Evolutionary conservation across 2,888 invertebrate genomes (phyloP), one percentile per base, ranked within the genome.

Genomic region (Ophion costatus): DNA sequence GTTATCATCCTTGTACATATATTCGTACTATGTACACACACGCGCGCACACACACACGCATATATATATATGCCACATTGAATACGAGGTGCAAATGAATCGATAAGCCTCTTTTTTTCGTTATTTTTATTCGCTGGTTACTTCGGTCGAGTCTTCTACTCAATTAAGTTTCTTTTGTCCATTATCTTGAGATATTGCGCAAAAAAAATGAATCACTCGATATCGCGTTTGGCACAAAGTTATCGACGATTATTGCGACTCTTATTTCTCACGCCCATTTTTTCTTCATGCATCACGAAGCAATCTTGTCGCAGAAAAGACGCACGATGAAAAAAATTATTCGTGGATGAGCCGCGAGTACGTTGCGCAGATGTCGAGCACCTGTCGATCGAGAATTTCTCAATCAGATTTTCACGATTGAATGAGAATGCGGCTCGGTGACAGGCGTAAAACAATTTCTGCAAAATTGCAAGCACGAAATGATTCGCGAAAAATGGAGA

Each of bases 11-110:
- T 45, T 20, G 29, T 42, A 56, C 56, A 42, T 63, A 56, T 61
- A 11, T 51, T 24, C 9, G 17, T 63, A 57, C 42, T 51, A 51
- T 51, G 59, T 78, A 14, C 6, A 45, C 22, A 45, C 6, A 56
- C 56, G n/a, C 20, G 29, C 14, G 9, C 38, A 64, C 6, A 14
- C 17, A 56, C 1, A 56, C 9, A n/a, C 2, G 4, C 6, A 73
- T 67, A 76, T 71, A 89, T 89, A 51, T 88, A 88, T 89, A 86
- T 88, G 80, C 84, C 87, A 89, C 89, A 90, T 88, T 89, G 90
- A 88, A 89, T 89, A 80, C 84, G 85, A 80, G 82, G 87, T 86
- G 87, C 87, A 87, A 88, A 91, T 90, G 88, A 80, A 66, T 84
- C 81, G 45, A 75, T 57, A 70, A 70, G 17, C 51, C 14, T 17